Evolutionary conservation across 2,888 invertebrate genomes (phyloP).

Genomic region (Hirtodrosophila confusa): DNA sequence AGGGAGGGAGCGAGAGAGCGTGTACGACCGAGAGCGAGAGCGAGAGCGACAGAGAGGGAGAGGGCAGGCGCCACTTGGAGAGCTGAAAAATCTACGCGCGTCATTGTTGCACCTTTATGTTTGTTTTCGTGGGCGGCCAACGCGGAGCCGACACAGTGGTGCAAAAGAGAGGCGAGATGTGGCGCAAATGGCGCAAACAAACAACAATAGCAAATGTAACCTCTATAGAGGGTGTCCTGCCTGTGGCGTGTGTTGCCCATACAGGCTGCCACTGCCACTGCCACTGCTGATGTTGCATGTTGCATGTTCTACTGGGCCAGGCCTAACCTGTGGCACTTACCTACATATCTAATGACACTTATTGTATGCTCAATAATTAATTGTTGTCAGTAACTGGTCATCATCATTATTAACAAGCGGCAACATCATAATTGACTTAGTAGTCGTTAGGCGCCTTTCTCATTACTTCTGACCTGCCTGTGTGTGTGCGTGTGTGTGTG

Average conservation of each 20-base stretch:
- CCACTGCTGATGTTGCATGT: constrained; percentile 17
- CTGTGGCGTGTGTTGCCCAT: constrained; percentile 15
- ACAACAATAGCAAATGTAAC: constrained; percentile 76
- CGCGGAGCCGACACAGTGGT: constrained; percentile 6
- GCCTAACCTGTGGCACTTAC: too few species aligned
- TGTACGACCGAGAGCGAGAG: neutral
- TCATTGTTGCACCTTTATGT: constrained; percentile 81
- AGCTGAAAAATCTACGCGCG: constrained; percentile 68
- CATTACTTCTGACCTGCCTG: constrained; percentile 8
- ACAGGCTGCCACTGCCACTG: constrained; percentile 26
- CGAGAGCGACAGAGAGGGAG: constrained; percentile 1
- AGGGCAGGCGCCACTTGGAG: constrained; percentile 20
- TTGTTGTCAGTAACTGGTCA: constrained; percentile 11
- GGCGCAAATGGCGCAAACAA: constrained; percentile 70
- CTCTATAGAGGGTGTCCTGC: constrained; percentile 72
- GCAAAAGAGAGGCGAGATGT: constrained; percentile 21
- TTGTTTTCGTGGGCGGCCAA: constrained; percentile 78
- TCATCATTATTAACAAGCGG: constrained; percentile 6
- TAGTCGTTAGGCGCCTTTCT: constrained; percentile 17
- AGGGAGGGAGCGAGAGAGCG: too few species aligned
- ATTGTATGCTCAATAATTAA: constrained; percentile 28
- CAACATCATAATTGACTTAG: constrained; percentile 43
- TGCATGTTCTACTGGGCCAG: neutral
- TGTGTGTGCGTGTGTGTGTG: constrained; percentile 40
- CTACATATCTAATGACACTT: neutral